These are phyloP conservation scores for Agrotis ipsilon DNA, from an alignment of 2,888 invertebrate species.

Conservation along the genomic window DNA sequence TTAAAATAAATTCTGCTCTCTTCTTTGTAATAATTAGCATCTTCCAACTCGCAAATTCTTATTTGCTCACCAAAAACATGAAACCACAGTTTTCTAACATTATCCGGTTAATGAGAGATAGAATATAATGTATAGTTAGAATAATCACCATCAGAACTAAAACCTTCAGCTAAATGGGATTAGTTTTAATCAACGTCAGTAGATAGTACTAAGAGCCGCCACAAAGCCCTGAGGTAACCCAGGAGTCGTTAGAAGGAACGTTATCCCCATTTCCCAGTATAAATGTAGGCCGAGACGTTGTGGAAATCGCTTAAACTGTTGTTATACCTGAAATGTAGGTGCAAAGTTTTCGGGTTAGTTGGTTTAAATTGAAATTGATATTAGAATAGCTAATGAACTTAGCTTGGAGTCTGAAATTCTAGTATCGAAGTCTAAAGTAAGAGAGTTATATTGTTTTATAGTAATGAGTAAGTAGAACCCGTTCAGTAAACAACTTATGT, in stretches of 20 bases:
- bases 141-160: slow-evolving; percentile 34
- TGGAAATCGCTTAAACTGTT: slow-evolving; percentile 47
- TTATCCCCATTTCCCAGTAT: slow-evolving; percentile 59
- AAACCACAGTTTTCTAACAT: neutral
- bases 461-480: slow-evolving; percentile 1
- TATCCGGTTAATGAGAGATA: neutral
- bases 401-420: slow-evolving; percentile 7
- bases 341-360: slow-evolving; percentile 32
- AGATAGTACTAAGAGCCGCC: slow-evolving; percentile 42
- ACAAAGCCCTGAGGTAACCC: slow-evolving; percentile 56
- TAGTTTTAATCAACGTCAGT: slow-evolving; percentile 64
- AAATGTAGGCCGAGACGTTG: slow-evolving; percentile 35
- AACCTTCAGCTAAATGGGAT: slow-evolving; percentile 43
- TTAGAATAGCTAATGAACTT: slow-evolving; percentile 7
- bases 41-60: neutral
- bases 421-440: neutral
- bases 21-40: neutral
- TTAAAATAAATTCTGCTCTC: neutral
- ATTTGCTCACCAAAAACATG: neutral
- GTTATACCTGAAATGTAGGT: slow-evolving; percentile 46
- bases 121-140: slow-evolving; percentile 9
- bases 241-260: slow-evolving; percentile 54
- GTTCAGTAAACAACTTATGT: neutral
- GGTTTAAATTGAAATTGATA: slow-evolving; percentile 31
- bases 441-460: neutral